Evolutionary conservation across 2,888 invertebrate species (phyloP).

Genomic region (Pterostichus madidus): DNA sequence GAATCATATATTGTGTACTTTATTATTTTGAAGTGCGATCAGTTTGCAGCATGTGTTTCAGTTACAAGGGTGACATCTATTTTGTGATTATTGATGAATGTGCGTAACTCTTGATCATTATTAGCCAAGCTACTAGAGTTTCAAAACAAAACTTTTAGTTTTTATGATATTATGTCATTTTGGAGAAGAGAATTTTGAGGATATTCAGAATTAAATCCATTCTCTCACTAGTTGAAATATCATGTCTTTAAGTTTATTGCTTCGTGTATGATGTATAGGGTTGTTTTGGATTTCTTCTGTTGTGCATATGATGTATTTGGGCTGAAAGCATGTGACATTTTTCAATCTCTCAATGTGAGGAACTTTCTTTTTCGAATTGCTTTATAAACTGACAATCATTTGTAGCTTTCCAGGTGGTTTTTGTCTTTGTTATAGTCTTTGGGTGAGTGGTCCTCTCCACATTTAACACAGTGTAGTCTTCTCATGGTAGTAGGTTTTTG

Average conservation of each 20-base stretch:
- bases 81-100: slow-evolving; percentile 4
- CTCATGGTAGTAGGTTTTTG: too few relatives aligned
- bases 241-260: too few relatives aligned
- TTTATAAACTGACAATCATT: too few relatives aligned
- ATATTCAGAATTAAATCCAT: slow-evolving; percentile 24
- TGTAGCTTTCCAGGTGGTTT: too few relatives aligned
- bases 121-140: slow-evolving; percentile 51
- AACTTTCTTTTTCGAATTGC: too few relatives aligned
- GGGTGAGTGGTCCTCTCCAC: too few relatives aligned
- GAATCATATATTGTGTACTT: slow-evolving; percentile 30
- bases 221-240: too few relatives aligned
- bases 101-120: slow-evolving; percentile 26
- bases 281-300: too few relatives aligned
- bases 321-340: background rate
- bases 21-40: slow-evolving; percentile 43
- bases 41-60: slow-evolving; percentile 42
- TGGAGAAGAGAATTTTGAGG: slow-evolving; percentile 12
- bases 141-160: slow-evolving; percentile 37
- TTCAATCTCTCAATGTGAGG: slow-evolving; percentile 13
- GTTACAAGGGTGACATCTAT: slow-evolving; percentile 50
- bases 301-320: background rate
- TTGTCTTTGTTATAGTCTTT: too few relatives aligned
- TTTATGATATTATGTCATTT: slow-evolving; percentile 10
- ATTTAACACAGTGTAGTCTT: too few relatives aligned
- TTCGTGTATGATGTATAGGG: too few relatives aligned